Base-by-base conservation (phyloP, 2,797 vertebrate species). In the Glossophaga mutica region DNA sequence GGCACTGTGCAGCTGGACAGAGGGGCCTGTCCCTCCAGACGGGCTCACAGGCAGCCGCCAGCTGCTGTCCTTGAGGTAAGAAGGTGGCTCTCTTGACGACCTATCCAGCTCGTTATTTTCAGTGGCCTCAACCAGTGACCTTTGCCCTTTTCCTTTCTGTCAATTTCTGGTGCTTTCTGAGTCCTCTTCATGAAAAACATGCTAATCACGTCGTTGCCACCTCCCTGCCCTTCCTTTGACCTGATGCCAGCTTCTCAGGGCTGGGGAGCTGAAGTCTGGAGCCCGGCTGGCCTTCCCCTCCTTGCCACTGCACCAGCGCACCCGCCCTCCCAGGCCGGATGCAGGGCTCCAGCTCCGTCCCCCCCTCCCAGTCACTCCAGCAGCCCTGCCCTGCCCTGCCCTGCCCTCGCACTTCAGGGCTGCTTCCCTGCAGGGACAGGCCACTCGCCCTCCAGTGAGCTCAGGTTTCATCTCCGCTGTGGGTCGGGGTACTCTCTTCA, bases 131-230 rank as follows among this genome's bases (percentile, higher is more conserved):
- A 6, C 76, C 24, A 22, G 19, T 79, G 62, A 50, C 50, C 10
- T 12, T 73, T 26, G 29, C 22, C 52, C 59, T 88, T 82, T 91
- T 29, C 46, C 76, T 90, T 83, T 82, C 83, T 73, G 57, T 19
- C 12, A 18, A 44, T 87, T 87, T 55, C 73, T 78, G 65, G 26
- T 22, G 34, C 44, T 90, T 87, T 59, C 77, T 73, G 62, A 73
- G 9, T 88, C 57, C 8, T 77, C 29, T 74, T 48, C 65, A 37
- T 92, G 70, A 87, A 78, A 76, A 59, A 34, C 34, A 44, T n/a
- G 42, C 18, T 34, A 19, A 44, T 77, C 77, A 39, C 42, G 0
- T 22, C 34, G 9, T 74, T 79, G 39, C 83, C 37, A 4, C 34
- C 48, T 44, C 9, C 26, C 22, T 44, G 37, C 16, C 70, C 73